These are phyloP conservation scores for Orthonevra nobilis DNA, from an alignment of 2,888 invertebrate species.

Conservation along the genomic window DNA sequence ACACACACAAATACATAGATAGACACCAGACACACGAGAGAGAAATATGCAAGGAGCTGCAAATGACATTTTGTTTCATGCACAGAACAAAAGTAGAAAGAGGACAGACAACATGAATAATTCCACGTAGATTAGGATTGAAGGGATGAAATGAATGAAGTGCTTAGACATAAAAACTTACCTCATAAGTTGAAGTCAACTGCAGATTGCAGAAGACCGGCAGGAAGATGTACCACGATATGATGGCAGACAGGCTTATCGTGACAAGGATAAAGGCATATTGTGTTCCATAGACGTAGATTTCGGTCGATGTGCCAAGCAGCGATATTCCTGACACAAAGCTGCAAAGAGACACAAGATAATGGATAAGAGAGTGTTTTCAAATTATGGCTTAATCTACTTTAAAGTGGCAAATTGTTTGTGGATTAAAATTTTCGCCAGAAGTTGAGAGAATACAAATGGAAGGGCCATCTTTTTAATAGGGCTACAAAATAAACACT, in stretches of 20 bases:
- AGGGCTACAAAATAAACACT: too few relatives aligned
- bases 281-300: constrained; percentile 89
- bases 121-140: not conserved
- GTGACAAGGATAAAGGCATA: constrained; percentile 83
- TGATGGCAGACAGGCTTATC: constrained; percentile 80
- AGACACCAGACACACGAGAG: constrained; percentile 13
- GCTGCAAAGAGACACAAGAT: constrained; percentile 77
- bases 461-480: too few relatives aligned
- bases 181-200: constrained; percentile 89
- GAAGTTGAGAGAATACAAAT: not conserved
- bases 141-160: not conserved
- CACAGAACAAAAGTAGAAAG: not conserved
- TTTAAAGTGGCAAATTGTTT: not conserved
- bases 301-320: constrained; percentile 88
- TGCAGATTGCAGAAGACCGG: constrained; percentile 87
- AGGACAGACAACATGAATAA: constrained; percentile 12
- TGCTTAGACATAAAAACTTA: constrained; percentile 75
- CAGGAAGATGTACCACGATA: constrained; percentile 83
- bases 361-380: constrained; percentile 9
- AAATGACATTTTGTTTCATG: constrained; percentile 39
- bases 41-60: constrained; percentile 50
- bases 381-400: constrained; percentile 1
- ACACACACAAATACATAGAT: not conserved
- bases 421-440: not conserved
- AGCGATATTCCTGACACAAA: constrained; percentile 89